Base-by-base conservation (phyloP, 1,140 invertebrate genomes). In the Brachystomella parvula region DNA sequence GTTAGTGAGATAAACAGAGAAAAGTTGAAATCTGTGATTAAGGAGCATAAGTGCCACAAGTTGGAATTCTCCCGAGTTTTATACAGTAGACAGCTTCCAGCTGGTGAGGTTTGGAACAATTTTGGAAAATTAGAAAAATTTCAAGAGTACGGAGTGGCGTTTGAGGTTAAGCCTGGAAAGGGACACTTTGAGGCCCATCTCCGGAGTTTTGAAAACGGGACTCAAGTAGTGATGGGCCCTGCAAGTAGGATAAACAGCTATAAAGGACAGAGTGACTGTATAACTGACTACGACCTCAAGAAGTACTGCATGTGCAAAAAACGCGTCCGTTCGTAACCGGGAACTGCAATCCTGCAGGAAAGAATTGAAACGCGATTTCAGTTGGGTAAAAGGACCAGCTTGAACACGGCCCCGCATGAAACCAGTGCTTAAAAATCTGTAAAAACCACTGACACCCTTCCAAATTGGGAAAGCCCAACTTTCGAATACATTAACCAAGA, bases 181-280 rank as follows among this genome's bases (percentile, higher is more conserved):
- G 84, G 76, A 0, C 77, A 80, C 53, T 87, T 84, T 71, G 85
- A 87, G 75, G 79, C 82, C 17, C 71, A 63, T 61, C 47, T 71
- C 3, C 21, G 71, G 29, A 53, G 65, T 26, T 67, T 71, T 24
- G 35, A 33, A n/a, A 2, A 86, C 83, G 0, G 78, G 83, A 26
- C 67, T 57, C 77, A 39, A 66, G 76, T 73, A 76, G 64, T 81
- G 12, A 62, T 78, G 39, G 80, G 81, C 0, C 76, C 76, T 2
- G 82, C 87, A 3, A 86, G 84, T 70, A 78, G 86, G 28, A 76
- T 86, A 29, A 84, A 86, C 61, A 75, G 76, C 1, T 87, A 87
- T 72, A 78, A 75, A 19, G 77, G 77, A 1, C 78, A 82, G 66
- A 81, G 81, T 49, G 74, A 76, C 29, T 85, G 83, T 72, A 76